Evolutionary conservation across 2,113 vertebrate species (phyloP), one percentile per base, ranked within the genome.

Genomic region (Genyomyrus donnyi): DNA sequence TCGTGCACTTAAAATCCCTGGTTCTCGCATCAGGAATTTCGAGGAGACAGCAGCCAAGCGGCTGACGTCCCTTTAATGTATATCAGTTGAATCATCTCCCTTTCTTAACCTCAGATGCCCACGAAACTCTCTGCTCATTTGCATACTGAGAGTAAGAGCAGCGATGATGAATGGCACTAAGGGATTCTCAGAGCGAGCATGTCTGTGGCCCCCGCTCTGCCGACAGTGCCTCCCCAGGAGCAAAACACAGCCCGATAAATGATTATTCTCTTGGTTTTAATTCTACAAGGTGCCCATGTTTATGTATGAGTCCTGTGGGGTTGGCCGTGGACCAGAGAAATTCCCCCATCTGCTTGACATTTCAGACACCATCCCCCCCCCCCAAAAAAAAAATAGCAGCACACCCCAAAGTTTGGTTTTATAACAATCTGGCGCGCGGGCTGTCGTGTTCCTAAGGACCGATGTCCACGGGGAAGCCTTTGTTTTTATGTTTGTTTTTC

Each of bases 261-360:
- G 86, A 91, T 90, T 35, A 74, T n/a, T 89, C 45, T 85, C 49
- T 11, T 27, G 31, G 31, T 42, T 70, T 91, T 46, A 27, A 88
- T 88, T 89, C 88, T 42, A 50, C 74, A 85, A 77, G 62, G 85
- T n/a, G 39, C 11, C 66, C 85, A 88, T 89, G 62, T 70, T 90
- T 89, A 90, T 90, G 77, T 24, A 89, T 86, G 90, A 89, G 87
- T 24, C 58, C 80, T 89, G 31, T 45, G 53, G 31, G 90, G 5
- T 35, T 45, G 58, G 80, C 58, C 24, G 80, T 74, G 80, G 83
- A 86, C 50, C 77, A 50, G 49, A 50, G 27, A 58, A 90, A 83
- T 45, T 48, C 70, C 74, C 10, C 88, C 90, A 91, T 77, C 88
- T 89, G 88, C 46, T 84, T 89, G 88, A 85, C 90, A 91, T 89